A percentile compares a stretch with the other conserved stretches of the same genome.
Conservation (phyloP, 2,888 invertebrate species). For the Sinotaia quadrata region DNA sequence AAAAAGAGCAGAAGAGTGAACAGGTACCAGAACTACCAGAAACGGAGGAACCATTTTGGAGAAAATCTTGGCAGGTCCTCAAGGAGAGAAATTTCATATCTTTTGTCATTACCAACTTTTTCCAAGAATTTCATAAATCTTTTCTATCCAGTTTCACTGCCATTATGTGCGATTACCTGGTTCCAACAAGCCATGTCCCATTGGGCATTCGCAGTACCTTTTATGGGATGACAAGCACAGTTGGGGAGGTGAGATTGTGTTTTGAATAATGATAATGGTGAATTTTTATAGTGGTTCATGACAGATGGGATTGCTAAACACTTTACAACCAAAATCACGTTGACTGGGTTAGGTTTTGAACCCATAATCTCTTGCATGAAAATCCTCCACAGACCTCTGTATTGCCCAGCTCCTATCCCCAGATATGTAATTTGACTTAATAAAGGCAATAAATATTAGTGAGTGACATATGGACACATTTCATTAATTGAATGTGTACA, state of each 20-base stretch:
- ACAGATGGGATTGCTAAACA: not conserved
- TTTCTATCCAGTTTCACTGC: slow-evolving; percentile 58
- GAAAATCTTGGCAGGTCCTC: slow-evolving; percentile 56
- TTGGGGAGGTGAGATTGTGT: slow-evolving; percentile 46
- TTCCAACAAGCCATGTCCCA: slow-evolving; percentile 49
- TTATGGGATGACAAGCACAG: slow-evolving; percentile 52
- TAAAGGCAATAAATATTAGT: no score
- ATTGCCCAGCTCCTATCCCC: no score
- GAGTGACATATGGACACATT: no score
- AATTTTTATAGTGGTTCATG: no score
- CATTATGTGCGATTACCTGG: slow-evolving; percentile 61
- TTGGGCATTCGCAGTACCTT: slow-evolving; percentile 50
- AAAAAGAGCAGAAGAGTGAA: slow-evolving; percentile 24
- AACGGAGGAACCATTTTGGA: slow-evolving; percentile 40
- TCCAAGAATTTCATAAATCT: slow-evolving; percentile 57
- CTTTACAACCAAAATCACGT: no score
- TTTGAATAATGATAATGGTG: not conserved
- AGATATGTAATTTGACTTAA: no score
- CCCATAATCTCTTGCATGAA: no score
- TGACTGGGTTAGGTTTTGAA: no score
- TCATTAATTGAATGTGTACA: no score
- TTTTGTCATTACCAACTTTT: slow-evolving; percentile 66
- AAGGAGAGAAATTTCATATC: slow-evolving; percentile 54
- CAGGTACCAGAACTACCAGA: slow-evolving; percentile 22
- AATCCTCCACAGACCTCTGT: no score